Evolutionary conservation across 2,888 invertebrate genomes (phyloP).

Genomic region (Gastracanthus pulcherrimus): DNA sequence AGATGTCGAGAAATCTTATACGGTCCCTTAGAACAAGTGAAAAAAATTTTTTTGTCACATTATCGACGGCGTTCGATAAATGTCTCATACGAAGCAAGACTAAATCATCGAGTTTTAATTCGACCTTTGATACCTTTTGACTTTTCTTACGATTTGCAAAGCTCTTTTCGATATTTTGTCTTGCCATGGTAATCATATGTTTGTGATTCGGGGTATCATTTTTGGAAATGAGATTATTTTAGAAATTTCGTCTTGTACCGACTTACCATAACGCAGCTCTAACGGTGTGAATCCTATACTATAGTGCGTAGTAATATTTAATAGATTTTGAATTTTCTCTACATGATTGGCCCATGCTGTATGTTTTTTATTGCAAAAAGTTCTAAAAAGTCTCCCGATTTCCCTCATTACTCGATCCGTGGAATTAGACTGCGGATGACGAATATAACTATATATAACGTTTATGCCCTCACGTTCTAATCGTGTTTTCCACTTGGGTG

Average conservation of each 20-base stretch:
- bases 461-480: neutral
- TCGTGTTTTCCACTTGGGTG: neutral
- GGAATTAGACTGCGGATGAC: neutral
- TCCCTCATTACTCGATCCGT: neutral
- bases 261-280: too few relatives aligned
- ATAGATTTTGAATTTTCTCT: too few relatives aligned
- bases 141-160: neutral
- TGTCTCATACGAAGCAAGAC: slow-evolving; percentile 19
- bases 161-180: neutral
- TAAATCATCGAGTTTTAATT: neutral
- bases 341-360: too few relatives aligned
- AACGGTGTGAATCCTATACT: too few relatives aligned
- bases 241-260: too few relatives aligned
- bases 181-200: neutral
- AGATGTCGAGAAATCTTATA: slow-evolving; percentile 3
- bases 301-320: too few relatives aligned
- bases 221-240: too few relatives aligned
- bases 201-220: too few relatives aligned
- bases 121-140: neutral
- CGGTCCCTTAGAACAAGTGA: slow-evolving; percentile 26
- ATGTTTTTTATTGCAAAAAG: too few relatives aligned
- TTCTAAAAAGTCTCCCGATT: neutral
- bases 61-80: neutral
- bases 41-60: slow-evolving; percentile 20
- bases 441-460: too few relatives aligned